These are phyloP conservation scores for Yponomeuta sedellus DNA, from an alignment of 2,888 invertebrate genomes.

Conservation along the genomic window DNA sequence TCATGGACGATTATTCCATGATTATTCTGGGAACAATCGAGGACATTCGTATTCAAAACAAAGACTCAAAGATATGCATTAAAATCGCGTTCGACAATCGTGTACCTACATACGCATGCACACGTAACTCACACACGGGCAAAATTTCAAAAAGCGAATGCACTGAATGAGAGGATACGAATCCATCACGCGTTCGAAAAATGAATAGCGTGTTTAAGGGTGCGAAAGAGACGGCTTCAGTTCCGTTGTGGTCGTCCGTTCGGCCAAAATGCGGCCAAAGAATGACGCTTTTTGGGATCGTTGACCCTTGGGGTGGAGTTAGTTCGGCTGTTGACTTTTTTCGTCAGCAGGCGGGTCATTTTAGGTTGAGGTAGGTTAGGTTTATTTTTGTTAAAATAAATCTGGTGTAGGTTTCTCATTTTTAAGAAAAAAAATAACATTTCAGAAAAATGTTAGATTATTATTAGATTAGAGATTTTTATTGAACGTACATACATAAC, in stretches of 20 bases:
- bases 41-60: constrained; percentile 46
- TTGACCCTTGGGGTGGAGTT: constrained; percentile 49
- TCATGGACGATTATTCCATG: constrained; percentile 33
- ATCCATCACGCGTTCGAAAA: constrained; percentile 69
- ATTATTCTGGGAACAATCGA: constrained; percentile 47
- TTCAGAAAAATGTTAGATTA: too few species aligned
- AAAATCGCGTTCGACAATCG: constrained; percentile 21
- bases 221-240: constrained; percentile 46
- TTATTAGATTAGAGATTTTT: too few species aligned
- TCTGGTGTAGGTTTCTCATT: background rate
- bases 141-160: constrained; percentile 58
- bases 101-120: constrained; percentile 60
- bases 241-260: constrained; percentile 48
- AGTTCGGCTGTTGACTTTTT: constrained; percentile 13
- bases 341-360: background rate
- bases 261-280: constrained; percentile 72
- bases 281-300: constrained; percentile 68
- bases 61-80: constrained; percentile 57
- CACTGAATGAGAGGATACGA: constrained; percentile 64
- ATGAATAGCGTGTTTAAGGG: constrained; percentile 45
- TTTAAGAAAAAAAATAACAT: too few species aligned
- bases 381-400: background rate
- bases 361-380: background rate
- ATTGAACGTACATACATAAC: too few species aligned
- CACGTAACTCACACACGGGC: constrained; percentile 40